Base-by-base conservation (phyloP, 2,888 invertebrate species). In the Drosophila barbarae region DNA sequence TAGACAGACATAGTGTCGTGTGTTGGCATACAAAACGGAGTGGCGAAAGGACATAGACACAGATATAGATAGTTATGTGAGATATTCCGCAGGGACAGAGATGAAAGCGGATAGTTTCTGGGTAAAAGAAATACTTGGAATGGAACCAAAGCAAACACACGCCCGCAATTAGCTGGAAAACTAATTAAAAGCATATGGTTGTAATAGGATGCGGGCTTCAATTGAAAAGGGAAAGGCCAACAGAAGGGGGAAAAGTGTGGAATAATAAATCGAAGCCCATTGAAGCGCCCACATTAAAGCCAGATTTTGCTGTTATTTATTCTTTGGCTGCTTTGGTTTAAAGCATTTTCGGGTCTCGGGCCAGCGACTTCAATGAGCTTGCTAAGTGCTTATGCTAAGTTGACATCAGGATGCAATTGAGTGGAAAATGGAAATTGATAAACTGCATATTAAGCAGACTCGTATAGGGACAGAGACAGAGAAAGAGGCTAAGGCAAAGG, bases 341-440 rank as follows among this genome's bases (percentile, higher is more conserved):
- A 21, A 23, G 21, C 18, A 12, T 18, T 56, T 58, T 28, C n/a
- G 53, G 54, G 8, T 41, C 21, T 41, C 36, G 36, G 32, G 13
- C 34, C 28, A 38, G 38, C 30, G 23, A 61, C 47, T 69, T 52
- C 60, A 69, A 52, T 59, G 61, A 53, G 52, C 28, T 41, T 41
- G 46, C 60, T 21, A 34, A 49, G 41, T 28, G 23, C 36, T 52
- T 69, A 41, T 53, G 49, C 36, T 55, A 55, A 68, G 52, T 46
- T 52, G 59, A 41, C 69, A 69, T 70, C 38, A 54, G 38, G 52
- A 70, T 44, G 47, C 60, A 67, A 59, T 60, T 69, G 52, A 50
- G 63, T 46, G 53, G 34, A 68, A 70, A 49, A 69, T 47, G 42
- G 42, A 54, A 54, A 50, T 42, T 65, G 65, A 63, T 65, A 59